A percentile compares a stretch with the other conserved stretches of the same genome.
These are phyloP conservation scores for Corbicula japonica DNA, from an alignment of 2,888 invertebrate genomes.

Conservation along the genomic window DNA sequence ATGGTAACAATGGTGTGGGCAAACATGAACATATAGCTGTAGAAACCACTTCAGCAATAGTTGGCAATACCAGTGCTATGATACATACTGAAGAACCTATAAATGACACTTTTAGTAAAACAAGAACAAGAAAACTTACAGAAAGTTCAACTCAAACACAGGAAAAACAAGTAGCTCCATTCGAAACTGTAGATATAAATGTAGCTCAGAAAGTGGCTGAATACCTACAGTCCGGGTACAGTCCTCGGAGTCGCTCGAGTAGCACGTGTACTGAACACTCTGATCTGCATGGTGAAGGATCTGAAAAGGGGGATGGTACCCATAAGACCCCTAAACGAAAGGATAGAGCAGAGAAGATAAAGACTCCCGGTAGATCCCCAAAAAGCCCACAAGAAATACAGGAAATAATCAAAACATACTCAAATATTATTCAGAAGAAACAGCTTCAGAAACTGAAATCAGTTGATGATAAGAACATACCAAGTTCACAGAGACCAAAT, in stretches of 20 bases:
- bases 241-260: constrained; percentile 39
- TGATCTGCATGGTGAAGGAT: constrained; percentile 41
- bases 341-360: constrained; percentile 12
- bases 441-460: constrained; percentile 23
- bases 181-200: constrained; percentile 35
- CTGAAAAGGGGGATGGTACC: constrained; percentile 40
- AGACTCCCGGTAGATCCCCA: constrained; percentile 12
- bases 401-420: constrained; percentile 50
- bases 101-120: neutral
- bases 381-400: constrained; percentile 59
- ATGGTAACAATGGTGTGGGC: constrained; percentile 3
- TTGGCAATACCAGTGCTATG: too few relatives aligned
- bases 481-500: constrained; percentile 47
- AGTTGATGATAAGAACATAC: constrained; percentile 14
- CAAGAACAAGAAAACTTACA: constrained; percentile 12
- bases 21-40: too few relatives aligned
- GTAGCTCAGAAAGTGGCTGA: constrained; percentile 51
- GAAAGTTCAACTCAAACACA: constrained; percentile 41
- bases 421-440: constrained; percentile 47
- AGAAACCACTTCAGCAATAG: too few relatives aligned
- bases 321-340: constrained; percentile 31
- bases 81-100: too few relatives aligned
- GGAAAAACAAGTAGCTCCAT: constrained; percentile 6
- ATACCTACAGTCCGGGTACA: constrained; percentile 41
- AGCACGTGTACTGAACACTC: constrained; percentile 49